phyloP scores from a whole-genome alignment of 2,888 invertebrate genomes.

The Drosophila aldrichi region DNA sequence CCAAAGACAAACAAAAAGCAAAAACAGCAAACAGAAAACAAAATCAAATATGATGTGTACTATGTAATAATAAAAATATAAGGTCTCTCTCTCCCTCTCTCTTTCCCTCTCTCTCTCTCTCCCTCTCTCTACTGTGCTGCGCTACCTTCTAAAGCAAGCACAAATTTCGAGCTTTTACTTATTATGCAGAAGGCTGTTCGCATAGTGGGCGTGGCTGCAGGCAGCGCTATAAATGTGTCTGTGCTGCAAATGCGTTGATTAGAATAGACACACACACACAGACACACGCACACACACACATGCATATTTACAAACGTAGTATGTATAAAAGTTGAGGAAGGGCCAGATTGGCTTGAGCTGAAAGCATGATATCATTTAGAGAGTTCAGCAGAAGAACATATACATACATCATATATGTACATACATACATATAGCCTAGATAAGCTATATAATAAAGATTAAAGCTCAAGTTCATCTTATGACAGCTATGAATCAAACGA shows the following conservation, averaged over 20 bases:
- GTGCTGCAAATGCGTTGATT: constrained; percentile 22
- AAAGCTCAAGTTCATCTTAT: background rate
- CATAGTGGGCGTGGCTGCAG: background rate
- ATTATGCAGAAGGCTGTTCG: constrained; percentile 10
- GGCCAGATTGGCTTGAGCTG: too few species aligned
- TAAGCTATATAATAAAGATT: background rate
- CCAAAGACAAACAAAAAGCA: constrained; percentile 30
- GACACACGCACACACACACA: background rate
- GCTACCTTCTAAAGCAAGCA: background rate
- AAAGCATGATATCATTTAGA: constrained; percentile 21
- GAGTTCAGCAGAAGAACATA: constrained; percentile 9
- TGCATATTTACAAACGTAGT: background rate
- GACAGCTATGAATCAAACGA: background rate
- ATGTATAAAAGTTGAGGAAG: constrained; percentile 7
- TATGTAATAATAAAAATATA: constrained; percentile 14
- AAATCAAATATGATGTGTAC: constrained; percentile 37
- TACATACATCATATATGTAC: too few species aligned
- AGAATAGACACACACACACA: background rate
- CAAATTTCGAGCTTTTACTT: constrained; percentile 32
- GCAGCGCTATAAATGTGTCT: background rate
- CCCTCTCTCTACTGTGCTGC: too few species aligned
- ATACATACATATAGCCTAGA: too few species aligned
- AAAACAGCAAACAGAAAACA: too few species aligned
- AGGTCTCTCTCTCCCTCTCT: background rate
- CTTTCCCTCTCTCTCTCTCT: background rate